Evolutionary conservation across 1,140 invertebrate species (phyloP).

Genomic region (Heliconius melpomene): DNA sequence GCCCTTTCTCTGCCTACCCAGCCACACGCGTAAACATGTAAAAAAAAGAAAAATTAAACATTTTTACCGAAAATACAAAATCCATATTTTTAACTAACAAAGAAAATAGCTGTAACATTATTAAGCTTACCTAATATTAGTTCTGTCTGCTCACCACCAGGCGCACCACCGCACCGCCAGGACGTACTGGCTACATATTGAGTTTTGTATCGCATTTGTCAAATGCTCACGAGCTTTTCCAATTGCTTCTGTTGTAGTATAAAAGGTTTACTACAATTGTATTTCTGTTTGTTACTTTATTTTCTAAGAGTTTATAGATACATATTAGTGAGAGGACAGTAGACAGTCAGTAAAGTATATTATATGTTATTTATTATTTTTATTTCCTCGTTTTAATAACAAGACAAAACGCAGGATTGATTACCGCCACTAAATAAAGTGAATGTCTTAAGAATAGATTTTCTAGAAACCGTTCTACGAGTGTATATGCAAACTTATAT

Average conservation of each 20-base stretch:
- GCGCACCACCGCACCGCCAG: background rate
- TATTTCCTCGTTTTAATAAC: background rate
- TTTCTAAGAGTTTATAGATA: slow-evolving; percentile 5
- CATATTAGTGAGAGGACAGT: background rate
- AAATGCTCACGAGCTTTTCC: slow-evolving; percentile 31
- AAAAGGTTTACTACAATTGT: slow-evolving; percentile 13
- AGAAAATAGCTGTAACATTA: background rate
- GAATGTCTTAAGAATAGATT: too few species aligned
- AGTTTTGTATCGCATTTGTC: slow-evolving; percentile 41
- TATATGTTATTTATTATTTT: too few species aligned
- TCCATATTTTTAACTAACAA: background rate
- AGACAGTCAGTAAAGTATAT: too few species aligned
- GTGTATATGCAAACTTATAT: too few species aligned
- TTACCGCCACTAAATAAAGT: too few species aligned
- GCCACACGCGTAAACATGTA: too few species aligned
- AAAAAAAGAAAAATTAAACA: background rate
- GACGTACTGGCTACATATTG: slow-evolving; percentile 23
- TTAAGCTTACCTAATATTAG: slow-evolving; percentile 6
- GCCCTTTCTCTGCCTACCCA: too few species aligned
- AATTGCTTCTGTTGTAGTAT: slow-evolving; percentile 34
- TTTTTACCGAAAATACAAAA: background rate
- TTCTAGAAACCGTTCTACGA: too few species aligned
- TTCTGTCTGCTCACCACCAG: background rate
- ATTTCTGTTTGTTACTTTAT: slow-evolving; percentile 11
- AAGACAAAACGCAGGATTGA: too few species aligned